Evolutionary conservation across 2,113 vertebrate species (phyloP).

Genomic region (Lethenteron reissneri): DNA sequence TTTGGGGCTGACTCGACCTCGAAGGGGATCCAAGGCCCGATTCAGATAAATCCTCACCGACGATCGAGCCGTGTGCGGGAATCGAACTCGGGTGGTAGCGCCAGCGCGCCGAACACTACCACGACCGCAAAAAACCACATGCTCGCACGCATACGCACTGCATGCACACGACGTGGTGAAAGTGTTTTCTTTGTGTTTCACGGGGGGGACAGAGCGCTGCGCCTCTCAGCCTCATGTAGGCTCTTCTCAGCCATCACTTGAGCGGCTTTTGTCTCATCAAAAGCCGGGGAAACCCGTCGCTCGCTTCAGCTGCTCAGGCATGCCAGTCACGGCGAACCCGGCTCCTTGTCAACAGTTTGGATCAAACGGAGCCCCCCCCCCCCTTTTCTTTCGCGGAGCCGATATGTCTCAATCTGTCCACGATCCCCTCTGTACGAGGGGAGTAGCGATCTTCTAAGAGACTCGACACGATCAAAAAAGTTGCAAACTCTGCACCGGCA

Average conservation of each 20-base stretch:
- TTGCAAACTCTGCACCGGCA: no score
- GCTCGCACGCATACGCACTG: no score
- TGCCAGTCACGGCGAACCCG: slow-evolving; percentile 2
- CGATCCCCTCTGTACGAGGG: neutral
- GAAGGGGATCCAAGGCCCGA: no score
- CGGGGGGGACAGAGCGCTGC: neutral
- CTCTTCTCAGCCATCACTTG: slow-evolving; percentile 6
- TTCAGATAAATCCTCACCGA: no score
- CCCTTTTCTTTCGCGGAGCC: neutral
- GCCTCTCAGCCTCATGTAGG: neutral
- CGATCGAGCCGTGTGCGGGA: no score
- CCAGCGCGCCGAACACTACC: no score
- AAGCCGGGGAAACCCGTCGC: neutral
- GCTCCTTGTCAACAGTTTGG: slow-evolving; percentile 4
- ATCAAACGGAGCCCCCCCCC: neutral
- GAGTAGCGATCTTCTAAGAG: no score
- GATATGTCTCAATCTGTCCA: slow-evolving; percentile 6
- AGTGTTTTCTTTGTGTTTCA: slow-evolving; percentile 5
- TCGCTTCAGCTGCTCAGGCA: slow-evolving; percentile 5
- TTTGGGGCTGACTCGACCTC: no score
- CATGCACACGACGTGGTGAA: neutral
- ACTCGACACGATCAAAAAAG: no score
- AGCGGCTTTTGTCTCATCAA: slow-evolving; percentile 5
- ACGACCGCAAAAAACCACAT: no score
- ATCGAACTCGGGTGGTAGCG: no score